These are phyloP conservation scores for Leptobrachium leishanense DNA, from an alignment of 2,113 vertebrate species.

Conservation along the genomic window DNA sequence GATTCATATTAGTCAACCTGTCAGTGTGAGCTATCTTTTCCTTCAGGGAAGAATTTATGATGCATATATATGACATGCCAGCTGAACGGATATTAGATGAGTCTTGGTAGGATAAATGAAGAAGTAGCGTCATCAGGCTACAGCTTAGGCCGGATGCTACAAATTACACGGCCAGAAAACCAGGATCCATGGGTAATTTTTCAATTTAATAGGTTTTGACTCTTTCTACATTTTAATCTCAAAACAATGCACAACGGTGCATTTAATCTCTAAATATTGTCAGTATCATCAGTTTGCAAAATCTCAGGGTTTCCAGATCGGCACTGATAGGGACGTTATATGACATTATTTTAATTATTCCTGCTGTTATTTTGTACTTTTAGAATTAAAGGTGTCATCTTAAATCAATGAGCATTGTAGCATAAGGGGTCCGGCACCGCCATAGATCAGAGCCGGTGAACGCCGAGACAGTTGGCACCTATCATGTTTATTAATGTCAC, in stretches of 20 bases:
- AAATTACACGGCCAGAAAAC: constrained; percentile 34
- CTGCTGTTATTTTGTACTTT: too few relatives aligned
- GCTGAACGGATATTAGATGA: constrained; percentile 48
- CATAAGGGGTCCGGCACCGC: too few relatives aligned
- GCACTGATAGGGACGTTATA: too few relatives aligned
- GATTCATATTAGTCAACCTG: constrained; percentile 48
- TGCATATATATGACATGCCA: constrained; percentile 51
- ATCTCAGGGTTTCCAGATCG: not conserved
- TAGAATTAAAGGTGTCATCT: too few relatives aligned
- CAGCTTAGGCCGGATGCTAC: constrained; percentile 28
- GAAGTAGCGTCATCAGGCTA: constrained; percentile 42
- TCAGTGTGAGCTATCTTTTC: constrained; percentile 48
- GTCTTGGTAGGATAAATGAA: constrained; percentile 45
- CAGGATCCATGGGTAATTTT: constrained; percentile 10
- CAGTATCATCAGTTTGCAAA: not conserved
- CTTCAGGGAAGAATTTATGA: constrained; percentile 50
- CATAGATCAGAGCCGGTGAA: too few relatives aligned
- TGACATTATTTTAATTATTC: too few relatives aligned
- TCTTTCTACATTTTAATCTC: not conserved
- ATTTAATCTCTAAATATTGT: constrained; percentile 11
- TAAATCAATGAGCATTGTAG: too few relatives aligned
- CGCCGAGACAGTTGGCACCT: too few relatives aligned
- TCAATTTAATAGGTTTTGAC: constrained; percentile 3
- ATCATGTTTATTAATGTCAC: too few relatives aligned
- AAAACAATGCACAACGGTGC: not conserved